Evolutionary conservation across 2,888 invertebrate species (phyloP).

Genomic region (Chloromyia formosa): DNA sequence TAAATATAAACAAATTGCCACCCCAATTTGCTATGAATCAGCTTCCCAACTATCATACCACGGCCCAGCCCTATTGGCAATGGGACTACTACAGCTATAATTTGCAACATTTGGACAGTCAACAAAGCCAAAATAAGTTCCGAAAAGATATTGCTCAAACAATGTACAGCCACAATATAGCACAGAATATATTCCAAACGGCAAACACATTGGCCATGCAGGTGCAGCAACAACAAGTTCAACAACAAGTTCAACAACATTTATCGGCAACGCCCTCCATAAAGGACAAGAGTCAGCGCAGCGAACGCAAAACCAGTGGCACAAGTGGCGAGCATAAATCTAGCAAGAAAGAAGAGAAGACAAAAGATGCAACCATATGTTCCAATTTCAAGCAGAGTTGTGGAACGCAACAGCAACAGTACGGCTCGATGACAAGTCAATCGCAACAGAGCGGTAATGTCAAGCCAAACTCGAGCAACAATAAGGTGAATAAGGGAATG

Average conservation of each 20-base stretch:
- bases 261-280: conserved; percentile 20
- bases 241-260: conserved; percentile 48
- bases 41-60: conserved; percentile 72
- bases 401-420: conserved; percentile 44
- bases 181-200: conserved; percentile 59
- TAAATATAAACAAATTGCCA: conserved; percentile 69
- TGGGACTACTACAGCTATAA: conserved; percentile 71
- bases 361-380: conserved; percentile 49
- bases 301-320: conserved; percentile 44
- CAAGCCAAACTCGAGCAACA: conserved; percentile 47
- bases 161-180: conserved; percentile 61
- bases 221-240: conserved; percentile 59
- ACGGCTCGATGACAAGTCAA: conserved; percentile 27
- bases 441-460: conserved; percentile 26
- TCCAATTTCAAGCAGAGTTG: conserved; percentile 48
- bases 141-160: conserved; percentile 65
- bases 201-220: conserved; percentile 61
- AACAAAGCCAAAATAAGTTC: conserved; percentile 70
- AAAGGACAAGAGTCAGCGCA: conserved; percentile 48
- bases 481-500: conserved; percentile 46
- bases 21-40: conserved; percentile 73
- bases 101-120: conserved; percentile 69
- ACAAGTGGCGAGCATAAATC: conserved; percentile 27
- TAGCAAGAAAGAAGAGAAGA: conserved; percentile 58
- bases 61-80: conserved; percentile 72